Percentiles rank a stretch among this genome's conserved stretches.
phyloP scores from a whole-genome alignment of 1,140 invertebrate species.

The Sitodiplosis mosellana region DNA sequence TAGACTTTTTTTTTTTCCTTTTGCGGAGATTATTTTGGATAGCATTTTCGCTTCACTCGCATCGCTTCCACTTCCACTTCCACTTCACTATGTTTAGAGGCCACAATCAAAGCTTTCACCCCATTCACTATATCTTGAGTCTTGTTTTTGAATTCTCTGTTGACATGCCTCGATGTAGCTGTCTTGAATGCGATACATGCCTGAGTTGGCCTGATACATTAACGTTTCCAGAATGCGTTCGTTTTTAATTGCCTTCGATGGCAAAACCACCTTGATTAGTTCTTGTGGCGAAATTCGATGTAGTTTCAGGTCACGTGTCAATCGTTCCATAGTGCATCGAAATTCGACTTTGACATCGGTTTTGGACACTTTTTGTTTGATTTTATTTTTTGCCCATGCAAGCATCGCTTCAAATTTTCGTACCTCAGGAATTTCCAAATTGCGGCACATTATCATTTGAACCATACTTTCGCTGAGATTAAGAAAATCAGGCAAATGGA shows the following conservation, averaged over 20 bases:
- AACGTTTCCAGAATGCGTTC: slow-evolving; percentile 81
- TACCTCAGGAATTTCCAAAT: slow-evolving; percentile 73
- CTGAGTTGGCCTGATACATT: slow-evolving; percentile 82
- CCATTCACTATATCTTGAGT: slow-evolving; percentile 62
- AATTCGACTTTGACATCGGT: slow-evolving; percentile 74
- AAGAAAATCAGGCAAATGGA: slow-evolving; percentile 65
- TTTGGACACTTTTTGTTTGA: slow-evolving; percentile 52
- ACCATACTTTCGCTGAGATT: slow-evolving; percentile 86
- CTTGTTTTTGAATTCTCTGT: slow-evolving; percentile 68
- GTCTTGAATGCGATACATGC: slow-evolving; percentile 81
- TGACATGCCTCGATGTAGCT: slow-evolving; percentile 73
- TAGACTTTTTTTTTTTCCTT: no score
- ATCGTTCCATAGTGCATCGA: slow-evolving; percentile 77
- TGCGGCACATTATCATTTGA: slow-evolving; percentile 80
- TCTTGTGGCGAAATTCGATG: slow-evolving; percentile 84
- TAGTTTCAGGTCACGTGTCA: slow-evolving; percentile 73
- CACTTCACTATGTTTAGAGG: slow-evolving; percentile 30
- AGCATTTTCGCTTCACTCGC: no score
- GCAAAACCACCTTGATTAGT: slow-evolving; percentile 79
- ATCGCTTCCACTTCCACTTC: no score
- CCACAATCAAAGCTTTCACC: slow-evolving; percentile 53
- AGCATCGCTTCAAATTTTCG: slow-evolving; percentile 88
- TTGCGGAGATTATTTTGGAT: no score
- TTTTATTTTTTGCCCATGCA: slow-evolving; percentile 69
- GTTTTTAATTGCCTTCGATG: slow-evolving; percentile 84